Base-by-base conservation (phyloP, 2,113 vertebrate species). In the Felis chaus region DNA sequence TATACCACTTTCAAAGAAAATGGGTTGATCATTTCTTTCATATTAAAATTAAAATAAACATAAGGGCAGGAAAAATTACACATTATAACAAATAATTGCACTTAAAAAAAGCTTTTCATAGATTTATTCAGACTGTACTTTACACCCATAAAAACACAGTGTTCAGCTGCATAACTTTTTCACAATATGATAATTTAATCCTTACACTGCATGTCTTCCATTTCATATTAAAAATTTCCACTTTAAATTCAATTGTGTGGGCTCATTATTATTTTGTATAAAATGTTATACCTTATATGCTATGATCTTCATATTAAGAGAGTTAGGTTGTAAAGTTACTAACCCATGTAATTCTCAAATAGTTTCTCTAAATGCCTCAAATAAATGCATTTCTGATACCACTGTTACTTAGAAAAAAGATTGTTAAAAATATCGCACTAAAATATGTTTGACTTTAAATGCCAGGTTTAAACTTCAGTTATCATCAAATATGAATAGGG, bases 31-130 rank as follows among this genome's bases (percentile, higher is more conserved):
- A 61, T 74, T 95, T 97, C 89, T 98, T 98, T 98, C 91, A 98
- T 95, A 97, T 39, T 90, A 97, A 98, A 98, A 97, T 90, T 95
- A 79, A 98, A 98, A 98, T 94, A 98, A 98, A 94, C 82, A 91
- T 36, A 96, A 27, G 85, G 96, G 73, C 7, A 97, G 13, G 45
- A 94, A 98, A 97, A 87, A 94, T 73, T 97, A 97, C 45, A 95
- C n/a, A 97, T 94, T 85, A 95, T 65, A 85, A 87, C 50, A 68
- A 98, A 95, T 86, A 88, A 66, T 94, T 97, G 74, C 9, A 80
- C 86, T 94, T 97, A 65, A 94, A 98, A 97, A 86, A 85, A 50
- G 95, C 73, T 93, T 96, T 98, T 97, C 55, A 96, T 85, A 96
- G 81, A 91, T 93, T 94, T 96, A 96, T 97, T 97, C 97, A 98